A percentile compares a stretch with the other conserved stretches of the same genome.
phyloP scores from a whole-genome alignment of 2,113 vertebrate genomes.

The Myotis yumanensis region DNA sequence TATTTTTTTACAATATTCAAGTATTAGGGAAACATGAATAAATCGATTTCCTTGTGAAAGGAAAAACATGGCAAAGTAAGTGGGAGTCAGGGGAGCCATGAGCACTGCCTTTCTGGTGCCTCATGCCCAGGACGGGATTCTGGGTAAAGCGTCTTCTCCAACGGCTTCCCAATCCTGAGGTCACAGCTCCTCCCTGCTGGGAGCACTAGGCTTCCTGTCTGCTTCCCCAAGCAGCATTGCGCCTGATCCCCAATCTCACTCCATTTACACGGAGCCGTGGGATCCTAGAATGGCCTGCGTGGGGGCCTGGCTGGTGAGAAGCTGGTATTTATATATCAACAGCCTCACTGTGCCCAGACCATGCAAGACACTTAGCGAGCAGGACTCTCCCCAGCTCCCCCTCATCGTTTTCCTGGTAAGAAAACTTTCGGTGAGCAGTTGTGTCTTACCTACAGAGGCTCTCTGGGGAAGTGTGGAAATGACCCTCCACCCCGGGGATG shows the following conservation, averaged over 20 bases:
- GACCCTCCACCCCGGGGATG: fast-evolving
- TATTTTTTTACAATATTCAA: background rate
- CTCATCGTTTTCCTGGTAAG: background rate
- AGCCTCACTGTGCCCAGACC: background rate
- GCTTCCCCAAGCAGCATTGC: background rate
- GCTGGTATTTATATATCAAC: fast-evolving
- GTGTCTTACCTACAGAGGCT: background rate
- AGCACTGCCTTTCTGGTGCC: background rate
- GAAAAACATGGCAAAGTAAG: background rate
- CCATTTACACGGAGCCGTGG: background rate
- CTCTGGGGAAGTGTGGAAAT: background rate
- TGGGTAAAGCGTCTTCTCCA: background rate
- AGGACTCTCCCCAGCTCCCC: background rate
- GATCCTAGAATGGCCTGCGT: background rate
- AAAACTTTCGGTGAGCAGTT: background rate
- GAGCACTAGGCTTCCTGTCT: no score
- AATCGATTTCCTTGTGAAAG: background rate
- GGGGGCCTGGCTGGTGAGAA: fast-evolving
- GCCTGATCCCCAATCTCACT: background rate
- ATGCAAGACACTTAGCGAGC: background rate
- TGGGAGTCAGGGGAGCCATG: background rate
- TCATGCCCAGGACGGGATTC: background rate
- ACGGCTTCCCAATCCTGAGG: background rate
- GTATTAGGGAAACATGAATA: background rate
- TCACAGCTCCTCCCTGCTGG: background rate